Evolutionary conservation across 2,888 invertebrate species (phyloP).

Genomic region (Mantis religiosa): DNA sequence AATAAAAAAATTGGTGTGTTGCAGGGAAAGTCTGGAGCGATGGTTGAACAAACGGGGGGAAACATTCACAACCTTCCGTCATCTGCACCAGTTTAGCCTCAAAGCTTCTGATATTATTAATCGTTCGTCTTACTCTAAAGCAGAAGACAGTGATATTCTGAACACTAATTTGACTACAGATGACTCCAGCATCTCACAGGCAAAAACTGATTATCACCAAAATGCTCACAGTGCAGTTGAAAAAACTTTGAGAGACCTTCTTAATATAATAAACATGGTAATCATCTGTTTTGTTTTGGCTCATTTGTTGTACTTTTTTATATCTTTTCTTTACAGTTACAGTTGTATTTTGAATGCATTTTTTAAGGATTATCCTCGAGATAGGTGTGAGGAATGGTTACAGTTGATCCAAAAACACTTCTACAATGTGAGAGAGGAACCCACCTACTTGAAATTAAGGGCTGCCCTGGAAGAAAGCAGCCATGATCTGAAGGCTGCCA

Average conservation of each 20-base stretch:
- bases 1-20: background rate
- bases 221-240: background rate
- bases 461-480: slow-evolving; percentile 53
- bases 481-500: slow-evolving; percentile 53
- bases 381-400: slow-evolving; percentile 55
- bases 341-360: background rate
- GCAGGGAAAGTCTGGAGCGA: slow-evolving; percentile 42
- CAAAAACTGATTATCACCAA: background rate
- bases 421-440: slow-evolving; percentile 43
- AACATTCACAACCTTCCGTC: slow-evolving; percentile 48
- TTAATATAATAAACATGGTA: background rate
- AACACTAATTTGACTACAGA: background rate
- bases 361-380: slow-evolving; percentile 46
- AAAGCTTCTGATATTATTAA: background rate
- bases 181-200: background rate
- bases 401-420: slow-evolving; percentile 49
- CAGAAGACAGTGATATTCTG: background rate
- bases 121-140: background rate
- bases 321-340: no score
- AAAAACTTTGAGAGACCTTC: background rate
- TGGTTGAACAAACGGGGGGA: slow-evolving; percentile 55
- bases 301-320: background rate
- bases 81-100: slow-evolving; percentile 53
- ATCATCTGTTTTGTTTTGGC: background rate
- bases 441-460: slow-evolving; percentile 58